phyloP scores from a whole-genome alignment of 2,888 invertebrate genomes.

The Pomacea canaliculata region DNA sequence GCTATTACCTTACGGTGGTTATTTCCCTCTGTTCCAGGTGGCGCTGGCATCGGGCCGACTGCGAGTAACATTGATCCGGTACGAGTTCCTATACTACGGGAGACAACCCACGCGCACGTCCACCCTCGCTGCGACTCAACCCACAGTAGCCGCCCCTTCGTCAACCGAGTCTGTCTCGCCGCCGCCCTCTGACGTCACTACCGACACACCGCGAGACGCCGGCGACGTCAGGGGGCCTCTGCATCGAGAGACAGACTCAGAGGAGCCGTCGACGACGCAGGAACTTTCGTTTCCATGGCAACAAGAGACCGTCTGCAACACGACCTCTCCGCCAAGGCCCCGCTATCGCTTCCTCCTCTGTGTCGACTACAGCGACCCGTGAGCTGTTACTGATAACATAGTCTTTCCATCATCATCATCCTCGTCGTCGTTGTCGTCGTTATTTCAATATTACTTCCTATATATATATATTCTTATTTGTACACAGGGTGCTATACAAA shows the following conservation, averaged over 20 bases:
- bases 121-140: neutral
- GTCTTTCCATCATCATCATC: neutral
- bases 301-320: conserved; percentile 6
- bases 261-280: neutral
- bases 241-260: too few species aligned
- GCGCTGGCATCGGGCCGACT: neutral
- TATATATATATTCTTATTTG: too few species aligned
- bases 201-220: too few species aligned
- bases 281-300: conserved; percentile 3
- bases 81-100: conserved; percentile 1
- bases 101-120: neutral
- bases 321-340: neutral
- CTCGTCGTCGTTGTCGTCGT: neutral
- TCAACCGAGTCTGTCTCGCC: neutral
- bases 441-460: too few species aligned
- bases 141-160: neutral
- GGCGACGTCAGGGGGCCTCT: too few species aligned
- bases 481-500: too few species aligned
- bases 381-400: neutral
- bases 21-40: neutral
- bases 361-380: neutral
- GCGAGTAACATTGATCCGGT: neutral
- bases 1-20: too few species aligned
- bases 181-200: neutral
- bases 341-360: conserved; percentile 7